A percentile compares a stretch with the other conserved stretches of the same genome.
Conservation (phyloP, 2,113 vertebrate species). For the Scolopax mira region DNA sequence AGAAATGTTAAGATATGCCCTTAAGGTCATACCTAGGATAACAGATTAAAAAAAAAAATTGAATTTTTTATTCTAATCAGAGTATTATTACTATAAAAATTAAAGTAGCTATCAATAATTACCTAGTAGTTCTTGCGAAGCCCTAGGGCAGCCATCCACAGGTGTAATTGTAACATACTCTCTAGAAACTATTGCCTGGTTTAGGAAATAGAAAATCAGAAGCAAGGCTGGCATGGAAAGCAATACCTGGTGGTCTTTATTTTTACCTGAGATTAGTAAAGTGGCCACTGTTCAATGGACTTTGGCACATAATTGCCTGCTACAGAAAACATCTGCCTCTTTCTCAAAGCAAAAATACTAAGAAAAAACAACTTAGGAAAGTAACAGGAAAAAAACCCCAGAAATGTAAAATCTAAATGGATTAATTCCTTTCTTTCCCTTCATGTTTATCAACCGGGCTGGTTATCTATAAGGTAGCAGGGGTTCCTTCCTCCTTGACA, state of each 20-base stretch:
- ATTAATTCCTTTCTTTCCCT: not conserved
- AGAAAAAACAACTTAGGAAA: not conserved
- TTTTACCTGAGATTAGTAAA: not conserved
- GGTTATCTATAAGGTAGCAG: not conserved
- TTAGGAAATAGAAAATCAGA: not conserved
- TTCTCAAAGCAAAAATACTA: not conserved
- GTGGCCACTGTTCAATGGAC: not conserved
- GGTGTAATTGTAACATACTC: not conserved
- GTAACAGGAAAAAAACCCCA: fast-evolving
- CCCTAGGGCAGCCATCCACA: not conserved
- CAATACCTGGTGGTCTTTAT: not conserved
- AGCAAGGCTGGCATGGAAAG: not conserved
- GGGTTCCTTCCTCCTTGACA: not conserved
- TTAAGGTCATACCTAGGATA: not conserved
- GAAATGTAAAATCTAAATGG: not conserved
- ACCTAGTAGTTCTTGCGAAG: not conserved
- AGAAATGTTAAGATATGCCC: not conserved
- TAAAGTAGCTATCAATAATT: not conserved
- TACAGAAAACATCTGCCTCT: not conserved
- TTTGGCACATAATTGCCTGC: not conserved
- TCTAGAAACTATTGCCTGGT: not conserved
- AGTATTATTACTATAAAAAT: not conserved
- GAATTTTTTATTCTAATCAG: not conserved
- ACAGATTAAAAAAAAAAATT: not conserved
- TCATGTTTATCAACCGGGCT: not conserved